A percentile compares a stretch with the other conserved stretches of the same genome.
Evolutionary conservation across 2,888 invertebrate genomes (phyloP).

Genomic region (Pimpla rufipes): DNA sequence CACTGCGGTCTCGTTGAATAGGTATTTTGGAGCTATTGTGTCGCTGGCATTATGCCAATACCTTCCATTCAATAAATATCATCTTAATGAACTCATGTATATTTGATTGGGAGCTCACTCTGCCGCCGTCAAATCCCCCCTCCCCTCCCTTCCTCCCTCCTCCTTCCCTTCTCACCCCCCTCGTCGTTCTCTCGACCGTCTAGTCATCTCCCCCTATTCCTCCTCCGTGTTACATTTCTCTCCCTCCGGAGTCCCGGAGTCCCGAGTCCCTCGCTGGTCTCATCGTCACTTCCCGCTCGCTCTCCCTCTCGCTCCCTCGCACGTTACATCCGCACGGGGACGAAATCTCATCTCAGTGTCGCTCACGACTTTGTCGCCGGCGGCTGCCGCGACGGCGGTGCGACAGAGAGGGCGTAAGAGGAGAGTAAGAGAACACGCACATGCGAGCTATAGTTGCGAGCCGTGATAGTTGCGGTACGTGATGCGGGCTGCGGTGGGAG

Average conservation of each 20-base stretch:
- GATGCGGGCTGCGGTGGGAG: conserved; percentile 36
- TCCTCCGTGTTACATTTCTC: conserved; percentile 43
- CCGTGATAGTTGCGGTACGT: conserved; percentile 25
- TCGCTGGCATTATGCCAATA: conserved; percentile 79
- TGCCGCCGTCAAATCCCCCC: conserved; percentile 14
- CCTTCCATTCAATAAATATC: conserved; percentile 81
- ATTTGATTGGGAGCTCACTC: conserved; percentile 77
- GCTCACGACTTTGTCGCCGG: conserved; percentile 57
- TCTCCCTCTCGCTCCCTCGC: conserved; percentile 41
- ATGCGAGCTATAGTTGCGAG: conserved; percentile 51
- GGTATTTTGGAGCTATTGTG: conserved; percentile 80
- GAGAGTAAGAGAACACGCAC: conserved; percentile 52
- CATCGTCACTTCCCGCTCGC: conserved; percentile 53
- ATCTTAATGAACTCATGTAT: conserved; percentile 82
- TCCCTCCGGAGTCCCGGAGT: conserved; percentile 46
- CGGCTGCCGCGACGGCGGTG: conserved; percentile 27
- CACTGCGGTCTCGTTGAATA: conserved; percentile 74
- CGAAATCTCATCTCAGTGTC: conserved; percentile 54
- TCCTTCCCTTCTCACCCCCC: conserved; percentile 25
- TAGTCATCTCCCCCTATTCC: conserved; percentile 44
- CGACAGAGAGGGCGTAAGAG: conserved; percentile 7
- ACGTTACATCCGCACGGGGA: conserved; percentile 39
- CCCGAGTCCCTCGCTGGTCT: too few relatives aligned
- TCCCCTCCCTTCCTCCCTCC: conserved; percentile 13
- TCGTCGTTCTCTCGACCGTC: conserved; percentile 38